A percentile compares a stretch with the other conserved stretches of the same genome.
These are phyloP conservation scores for Emydura subglobosa DNA, from an alignment of 2,113 vertebrate genomes.

Conservation along the genomic window DNA sequence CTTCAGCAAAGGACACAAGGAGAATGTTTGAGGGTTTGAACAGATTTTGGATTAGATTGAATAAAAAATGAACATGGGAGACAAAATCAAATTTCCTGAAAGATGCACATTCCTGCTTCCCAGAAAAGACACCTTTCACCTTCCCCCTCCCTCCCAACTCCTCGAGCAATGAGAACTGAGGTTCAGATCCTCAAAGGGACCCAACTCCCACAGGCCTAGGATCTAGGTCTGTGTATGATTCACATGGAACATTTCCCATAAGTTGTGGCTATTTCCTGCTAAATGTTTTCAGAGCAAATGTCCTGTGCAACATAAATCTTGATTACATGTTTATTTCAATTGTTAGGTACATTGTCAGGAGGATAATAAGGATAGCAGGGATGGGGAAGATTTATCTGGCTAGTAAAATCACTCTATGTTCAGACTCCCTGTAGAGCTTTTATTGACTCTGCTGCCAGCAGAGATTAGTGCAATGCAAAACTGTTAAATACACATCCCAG, in stretches of 20 bases:
- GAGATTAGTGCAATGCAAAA: conserved; percentile 50
- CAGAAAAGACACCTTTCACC: not conserved
- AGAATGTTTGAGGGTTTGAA: conserved; percentile 38
- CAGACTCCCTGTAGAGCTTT: conserved; percentile 14
- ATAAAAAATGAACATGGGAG: conserved; percentile 58
- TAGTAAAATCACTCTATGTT: conserved; percentile 38
- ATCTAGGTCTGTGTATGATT: not conserved
- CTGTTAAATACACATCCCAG: conserved; percentile 26
- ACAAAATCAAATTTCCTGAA: conserved; percentile 27
- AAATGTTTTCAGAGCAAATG: conserved; percentile 37
- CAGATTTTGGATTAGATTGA: conserved; percentile 16
- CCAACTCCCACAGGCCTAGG: not conserved
- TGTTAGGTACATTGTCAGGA: conserved; percentile 55
- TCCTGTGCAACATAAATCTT: conserved; percentile 18
- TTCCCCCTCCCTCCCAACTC: not conserved
- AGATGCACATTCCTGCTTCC: conserved; percentile 38
- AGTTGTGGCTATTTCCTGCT: conserved; percentile 12
- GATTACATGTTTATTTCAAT: conserved; percentile 37
- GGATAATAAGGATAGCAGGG: conserved; percentile 47
- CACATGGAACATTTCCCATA: not conserved
- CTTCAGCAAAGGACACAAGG: conserved; percentile 15
- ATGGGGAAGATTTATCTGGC: conserved; percentile 55
- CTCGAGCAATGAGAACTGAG: not conserved
- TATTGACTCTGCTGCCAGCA: conserved; percentile 41
- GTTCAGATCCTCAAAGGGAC: not conserved